Conservation (phyloP, 2,797 vertebrate species). For the Microctenopoma steveboyesi region DNA sequence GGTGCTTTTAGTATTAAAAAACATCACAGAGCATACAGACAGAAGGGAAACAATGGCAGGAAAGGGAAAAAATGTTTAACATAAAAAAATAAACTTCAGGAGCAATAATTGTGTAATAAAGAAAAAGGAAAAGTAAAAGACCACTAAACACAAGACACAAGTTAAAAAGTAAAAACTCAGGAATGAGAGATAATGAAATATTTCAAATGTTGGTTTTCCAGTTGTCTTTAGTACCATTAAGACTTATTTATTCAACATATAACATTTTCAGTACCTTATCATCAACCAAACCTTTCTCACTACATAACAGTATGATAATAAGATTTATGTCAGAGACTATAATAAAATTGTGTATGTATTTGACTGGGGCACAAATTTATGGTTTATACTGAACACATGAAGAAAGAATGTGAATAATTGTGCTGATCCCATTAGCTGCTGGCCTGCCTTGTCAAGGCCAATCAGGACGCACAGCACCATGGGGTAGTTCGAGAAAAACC, state of each 20-base stretch:
- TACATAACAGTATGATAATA: background rate
- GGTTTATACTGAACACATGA: slow-evolving; percentile 28
- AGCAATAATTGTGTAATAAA: background rate
- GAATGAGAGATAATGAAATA: slow-evolving; percentile 38
- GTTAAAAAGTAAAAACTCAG: slow-evolving; percentile 51
- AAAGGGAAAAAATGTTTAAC: too few relatives aligned
- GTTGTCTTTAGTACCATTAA: slow-evolving; percentile 35
- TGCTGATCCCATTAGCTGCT: slow-evolving; percentile 77
- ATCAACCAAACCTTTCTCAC: slow-evolving; percentile 3
- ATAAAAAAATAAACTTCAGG: too few relatives aligned
- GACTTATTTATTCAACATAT: slow-evolving; percentile 15
- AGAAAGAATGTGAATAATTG: slow-evolving; percentile 74
- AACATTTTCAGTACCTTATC: slow-evolving; percentile 22
- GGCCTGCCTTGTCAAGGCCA: slow-evolving; percentile 69
- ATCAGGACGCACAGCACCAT: slow-evolving; percentile 67
- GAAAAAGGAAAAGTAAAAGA: slow-evolving; percentile 10
- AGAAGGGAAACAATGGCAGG: too few relatives aligned
- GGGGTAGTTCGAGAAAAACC: slow-evolving; percentile 66
- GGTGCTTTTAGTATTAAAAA: background rate
- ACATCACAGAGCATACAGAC: too few relatives aligned
- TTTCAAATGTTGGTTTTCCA: slow-evolving; percentile 51
- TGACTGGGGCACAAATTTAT: slow-evolving; percentile 2
- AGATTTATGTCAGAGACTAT: slow-evolving; percentile 25
- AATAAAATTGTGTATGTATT: slow-evolving; percentile 3
- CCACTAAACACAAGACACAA: slow-evolving; percentile 21